Evolutionary conservation across 2,113 vertebrate genomes (phyloP).

Genomic region (Vireo altiloquus): DNA sequence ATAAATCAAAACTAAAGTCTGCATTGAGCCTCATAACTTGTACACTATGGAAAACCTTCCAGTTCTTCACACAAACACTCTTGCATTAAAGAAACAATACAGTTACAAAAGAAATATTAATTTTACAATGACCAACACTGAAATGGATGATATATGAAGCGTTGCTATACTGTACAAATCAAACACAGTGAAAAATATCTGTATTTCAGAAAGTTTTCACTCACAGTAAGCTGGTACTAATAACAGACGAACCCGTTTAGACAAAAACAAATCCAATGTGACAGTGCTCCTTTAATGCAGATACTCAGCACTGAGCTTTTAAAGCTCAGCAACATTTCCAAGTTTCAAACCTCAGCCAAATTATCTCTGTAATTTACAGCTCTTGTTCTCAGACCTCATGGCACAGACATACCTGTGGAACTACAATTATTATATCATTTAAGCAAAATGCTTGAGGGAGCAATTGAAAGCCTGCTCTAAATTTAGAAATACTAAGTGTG

Average conservation of each 20-base stretch:
- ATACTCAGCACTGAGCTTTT: neutral
- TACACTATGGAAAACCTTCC: neutral
- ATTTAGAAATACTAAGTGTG: neutral
- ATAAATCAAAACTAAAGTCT: constrained; percentile 19
- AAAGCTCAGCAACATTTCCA: neutral
- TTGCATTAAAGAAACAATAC: neutral
- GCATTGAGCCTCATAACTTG: neutral
- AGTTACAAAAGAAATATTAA: neutral
- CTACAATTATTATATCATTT: neutral
- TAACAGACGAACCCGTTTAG: neutral
- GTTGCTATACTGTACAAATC: neutral
- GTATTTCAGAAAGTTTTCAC: neutral
- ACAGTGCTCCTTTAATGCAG: neutral
- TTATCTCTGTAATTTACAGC: neutral
- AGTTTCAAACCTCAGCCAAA: neutral
- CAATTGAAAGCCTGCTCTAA: constrained; percentile 9
- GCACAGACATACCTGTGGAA: neutral
- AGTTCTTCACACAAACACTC: constrained; percentile 20
- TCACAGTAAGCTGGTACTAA: neutral
- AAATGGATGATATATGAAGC: neutral
- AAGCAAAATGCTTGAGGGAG: neutral
- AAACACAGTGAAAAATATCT: neutral
- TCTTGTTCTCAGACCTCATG: neutral
- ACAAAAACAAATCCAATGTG: neutral
- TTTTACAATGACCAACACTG: neutral